Percentiles rank a stretch among this genome's conserved stretches.
These are phyloP conservation scores for Hassar affinis DNA, from an alignment of 2,113 vertebrate genomes.

Conservation along the genomic window DNA sequence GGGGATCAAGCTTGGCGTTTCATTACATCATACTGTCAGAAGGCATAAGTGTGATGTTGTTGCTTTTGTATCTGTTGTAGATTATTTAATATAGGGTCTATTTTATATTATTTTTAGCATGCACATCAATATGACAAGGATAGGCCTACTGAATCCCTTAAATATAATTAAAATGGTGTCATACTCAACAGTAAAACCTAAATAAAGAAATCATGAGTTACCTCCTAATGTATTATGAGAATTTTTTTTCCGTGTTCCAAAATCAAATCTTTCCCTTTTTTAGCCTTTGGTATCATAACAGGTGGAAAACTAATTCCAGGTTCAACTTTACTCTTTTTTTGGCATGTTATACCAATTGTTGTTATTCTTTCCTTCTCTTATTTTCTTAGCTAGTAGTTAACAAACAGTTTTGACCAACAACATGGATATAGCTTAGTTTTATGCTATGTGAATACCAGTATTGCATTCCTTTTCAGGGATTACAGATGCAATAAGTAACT, in stretches of 20 bases:
- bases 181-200: background rate
- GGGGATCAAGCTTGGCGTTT: constrained; percentile 45
- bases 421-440: background rate
- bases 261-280: background rate
- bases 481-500: background rate
- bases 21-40: constrained; percentile 34
- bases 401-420: background rate
- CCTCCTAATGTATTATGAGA: background rate
- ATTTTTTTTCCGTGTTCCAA: background rate
- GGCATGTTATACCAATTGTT: too few species aligned
- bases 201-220: background rate
- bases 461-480: background rate
- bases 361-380: too few species aligned
- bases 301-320: background rate
- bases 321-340: background rate
- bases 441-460: background rate
- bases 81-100: background rate
- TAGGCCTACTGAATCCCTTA: background rate
- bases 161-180: too few species aligned
- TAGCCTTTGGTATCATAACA: background rate
- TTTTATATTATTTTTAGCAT: background rate
- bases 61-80: constrained; percentile 43
- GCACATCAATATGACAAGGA: background rate
- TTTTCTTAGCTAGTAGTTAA: too few species aligned
- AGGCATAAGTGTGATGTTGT: constrained; percentile 33